These are phyloP conservation scores for Bombus huntii DNA, from an alignment of 1,140 invertebrate species.

Conservation along the genomic window DNA sequence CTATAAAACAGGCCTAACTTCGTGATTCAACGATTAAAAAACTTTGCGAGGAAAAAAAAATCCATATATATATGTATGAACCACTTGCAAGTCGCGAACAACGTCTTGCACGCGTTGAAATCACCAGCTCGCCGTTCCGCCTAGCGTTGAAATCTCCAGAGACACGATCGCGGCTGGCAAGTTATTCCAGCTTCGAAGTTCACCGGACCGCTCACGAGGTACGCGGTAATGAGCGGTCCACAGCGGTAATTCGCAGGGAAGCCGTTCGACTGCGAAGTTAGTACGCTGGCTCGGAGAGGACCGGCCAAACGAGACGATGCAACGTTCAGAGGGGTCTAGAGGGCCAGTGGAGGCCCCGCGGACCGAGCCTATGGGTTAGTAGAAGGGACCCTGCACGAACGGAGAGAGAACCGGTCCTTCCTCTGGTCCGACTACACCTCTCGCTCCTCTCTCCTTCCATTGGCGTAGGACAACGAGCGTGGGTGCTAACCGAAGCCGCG, in stretches of 20 bases:
- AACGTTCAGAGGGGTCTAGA: conserved; percentile 33
- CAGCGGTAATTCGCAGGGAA: conserved; percentile 49
- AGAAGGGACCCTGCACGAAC: conserved; percentile 61
- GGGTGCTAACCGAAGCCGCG: conserved; percentile 53
- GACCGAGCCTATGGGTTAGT: conserved; percentile 46
- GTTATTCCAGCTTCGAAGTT: conserved; percentile 11
- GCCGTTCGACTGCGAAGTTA: conserved; percentile 49
- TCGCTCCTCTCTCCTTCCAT: conserved; percentile 55
- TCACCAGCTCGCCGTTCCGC: not conserved
- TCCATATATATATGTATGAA: not conserved
- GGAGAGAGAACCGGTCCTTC: conserved; percentile 70
- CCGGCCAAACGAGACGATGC: conserved; percentile 48
- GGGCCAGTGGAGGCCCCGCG: conserved; percentile 42
- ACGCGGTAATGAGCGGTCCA: conserved; percentile 54
- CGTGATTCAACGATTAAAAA: not conserved
- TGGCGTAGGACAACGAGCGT: conserved; percentile 65
- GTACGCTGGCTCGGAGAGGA: conserved; percentile 30
- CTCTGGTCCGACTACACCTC: conserved; percentile 39
- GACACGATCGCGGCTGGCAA: conserved; percentile 1
- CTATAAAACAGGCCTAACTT: not conserved
- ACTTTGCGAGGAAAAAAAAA: not conserved
- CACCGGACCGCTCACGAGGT: conserved; percentile 17
- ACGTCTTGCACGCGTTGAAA: conserved; percentile 16
- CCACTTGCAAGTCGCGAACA: no score
- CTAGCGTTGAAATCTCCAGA: conserved; percentile 30